Evolutionary conservation across 2,888 invertebrate genomes (phyloP), one percentile per base, ranked within the genome.

Genomic region (Drosophila cognata): DNA sequence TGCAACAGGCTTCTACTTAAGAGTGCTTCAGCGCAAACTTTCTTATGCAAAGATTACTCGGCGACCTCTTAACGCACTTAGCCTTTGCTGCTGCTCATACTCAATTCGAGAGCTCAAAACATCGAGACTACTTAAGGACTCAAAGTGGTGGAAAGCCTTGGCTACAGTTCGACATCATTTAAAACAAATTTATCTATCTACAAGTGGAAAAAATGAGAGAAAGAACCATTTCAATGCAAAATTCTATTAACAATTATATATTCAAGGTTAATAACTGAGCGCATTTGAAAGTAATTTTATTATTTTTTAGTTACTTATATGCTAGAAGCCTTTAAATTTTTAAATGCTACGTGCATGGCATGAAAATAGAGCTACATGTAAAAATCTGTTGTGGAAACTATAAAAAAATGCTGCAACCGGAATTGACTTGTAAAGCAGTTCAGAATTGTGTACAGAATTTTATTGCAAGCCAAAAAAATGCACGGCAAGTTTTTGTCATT

Each of bases 1-100:
- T 71, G 63, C 67, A 66, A 77, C 48, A 58, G 50, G 65, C 61
- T 53, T 69, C 55, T 79, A 79, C 78, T 78, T 78, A 46, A 68
- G 68, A 53, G 51, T 66, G 56, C 64, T 65, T 62, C 16, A 31
- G 33, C 25, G 28, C 21, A 59, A 71, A 57, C 71, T 77, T 74
- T 51, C 63, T 65, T 59, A 62, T 77, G 77, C 65, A 38, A 33
- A 57, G 59, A 57, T 66, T 63, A 66, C 53, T 57, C 62, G 0
- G 5, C 16, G 8, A 56, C 18, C 46, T 11, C 18, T 25, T 41
- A 31, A 41, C 33, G 43, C 56, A 61, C 28, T 62, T 63, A 63
- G 50, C 46, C 55, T 41, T 41, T 43, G 31, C 28, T 11, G 25
- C 11, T 29, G 36, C 1, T 21, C 21, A 21, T 21, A 11, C 21